These are phyloP conservation scores for Lethenteron reissneri DNA, from an alignment of 2,113 vertebrate species.

Conservation along the genomic window DNA sequence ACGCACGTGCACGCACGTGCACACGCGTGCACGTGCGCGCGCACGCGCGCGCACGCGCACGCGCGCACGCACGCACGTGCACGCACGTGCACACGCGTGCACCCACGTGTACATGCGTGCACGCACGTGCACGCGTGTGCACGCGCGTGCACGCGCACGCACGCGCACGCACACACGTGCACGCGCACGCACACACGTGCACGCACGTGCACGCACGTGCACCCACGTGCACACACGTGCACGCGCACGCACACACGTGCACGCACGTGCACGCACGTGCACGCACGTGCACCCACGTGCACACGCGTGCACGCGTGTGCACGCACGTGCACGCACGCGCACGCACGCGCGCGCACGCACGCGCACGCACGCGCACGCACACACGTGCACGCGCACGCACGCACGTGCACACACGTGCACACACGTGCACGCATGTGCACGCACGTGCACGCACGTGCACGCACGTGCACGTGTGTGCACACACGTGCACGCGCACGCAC, in stretches of 20 bases:
- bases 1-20: neutral
- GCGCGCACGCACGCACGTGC: neutral
- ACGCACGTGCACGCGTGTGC: neutral
- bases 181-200: neutral
- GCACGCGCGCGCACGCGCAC: neutral
- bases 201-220: neutral
- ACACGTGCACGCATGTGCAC: neutral
- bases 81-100: neutral
- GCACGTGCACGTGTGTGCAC: neutral
- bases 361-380: neutral
- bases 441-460: neutral
- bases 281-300: neutral
- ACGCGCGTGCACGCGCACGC: neutral
- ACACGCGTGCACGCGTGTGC: neutral
- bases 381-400: neutral
- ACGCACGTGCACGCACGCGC: conserved; percentile 2
- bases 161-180: neutral
- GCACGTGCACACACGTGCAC: neutral
- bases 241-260: neutral
- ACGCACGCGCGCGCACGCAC: neutral
- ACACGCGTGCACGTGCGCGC: neutral
- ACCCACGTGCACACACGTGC: neutral
- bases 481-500: neutral
- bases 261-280: neutral
- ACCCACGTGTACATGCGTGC: neutral